Evolutionary conservation across 2,113 vertebrate species (phyloP), one percentile per base, ranked within the genome.

Genomic region (Calidris pygmaea): DNA sequence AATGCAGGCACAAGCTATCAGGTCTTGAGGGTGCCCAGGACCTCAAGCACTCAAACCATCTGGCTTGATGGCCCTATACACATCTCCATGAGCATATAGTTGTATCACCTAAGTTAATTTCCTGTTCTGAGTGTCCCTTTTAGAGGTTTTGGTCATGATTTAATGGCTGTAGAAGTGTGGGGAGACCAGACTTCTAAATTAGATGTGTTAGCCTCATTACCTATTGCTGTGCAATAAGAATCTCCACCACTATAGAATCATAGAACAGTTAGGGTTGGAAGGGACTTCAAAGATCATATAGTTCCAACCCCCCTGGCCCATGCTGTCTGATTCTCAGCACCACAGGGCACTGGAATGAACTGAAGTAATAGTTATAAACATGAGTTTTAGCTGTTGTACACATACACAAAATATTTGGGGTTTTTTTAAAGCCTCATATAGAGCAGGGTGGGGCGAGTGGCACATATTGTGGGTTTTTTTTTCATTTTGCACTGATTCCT

Each of bases 361-460:
- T 50, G 1, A 2, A 66, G 12, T 13, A 82, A 26, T 15, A 67
- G 23, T 35, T 39, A 10, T 3, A 58, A 59, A 58, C 7, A 39
- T 23, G 10, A 47, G 35, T 74, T 70, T 75, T 63, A 71, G 14
- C 32, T 75, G 12, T 63, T 78, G 24, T 7, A 30, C 9, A 50
- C 8, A 39, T 17, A 29, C 4, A 35, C 2, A 26, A 52, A 58
- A 11, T 67, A 58, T 90, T 47, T 7, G 9, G 2, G 5, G 0
- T 9, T 17, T 32, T 82, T 72, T 77, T 48, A 15, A 77, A 66
- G 16, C 26, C 11, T 71, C 3, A 0, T 59, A 21, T 30, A 5
- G 27, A 55, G 52, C 9, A 2, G 16, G 53, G 53, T 29, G 29
- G 53, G 29, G 53, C 9, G 9, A 27, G 53, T 55, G 16, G 29